Evolutionary conservation across 2,888 invertebrate species (phyloP).

Genomic region (Stenotaenia linearis): DNA sequence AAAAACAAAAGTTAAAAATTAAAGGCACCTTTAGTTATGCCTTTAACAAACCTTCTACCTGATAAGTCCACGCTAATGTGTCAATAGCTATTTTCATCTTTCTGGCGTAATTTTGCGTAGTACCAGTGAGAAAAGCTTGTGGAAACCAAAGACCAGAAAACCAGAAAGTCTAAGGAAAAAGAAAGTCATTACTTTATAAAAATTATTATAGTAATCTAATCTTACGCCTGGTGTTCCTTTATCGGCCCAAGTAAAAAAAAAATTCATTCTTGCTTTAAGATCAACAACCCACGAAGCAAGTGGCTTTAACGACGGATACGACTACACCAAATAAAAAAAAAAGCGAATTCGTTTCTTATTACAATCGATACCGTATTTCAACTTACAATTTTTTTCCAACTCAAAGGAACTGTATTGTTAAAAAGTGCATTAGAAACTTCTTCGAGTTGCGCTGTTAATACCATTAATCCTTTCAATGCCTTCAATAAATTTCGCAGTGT

Average conservation of each 20-base stretch:
- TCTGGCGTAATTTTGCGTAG: conserved; percentile 50
- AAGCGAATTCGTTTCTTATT: neutral
- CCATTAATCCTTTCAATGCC: conserved; percentile 69
- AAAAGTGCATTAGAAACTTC: conserved; percentile 61
- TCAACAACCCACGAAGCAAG: conserved; percentile 43
- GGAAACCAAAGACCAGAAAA: conserved; percentile 54
- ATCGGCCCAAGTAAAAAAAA: neutral
- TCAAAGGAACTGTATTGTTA: conserved; percentile 61
- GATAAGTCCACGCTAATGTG: neutral
- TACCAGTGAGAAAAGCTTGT: conserved; percentile 51
- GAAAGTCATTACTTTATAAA: neutral
- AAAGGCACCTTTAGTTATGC: too few relatives aligned
- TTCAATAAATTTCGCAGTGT: conserved; percentile 57
- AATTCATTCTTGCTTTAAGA: neutral
- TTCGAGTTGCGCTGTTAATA: conserved; percentile 70
- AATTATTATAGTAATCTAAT: neutral
- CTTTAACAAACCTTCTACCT: neutral
- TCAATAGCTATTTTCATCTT: conserved; percentile 51
- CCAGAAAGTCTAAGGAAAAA: neutral
- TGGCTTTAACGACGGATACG: conserved; percentile 65
- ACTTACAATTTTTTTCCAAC: conserved; percentile 57
- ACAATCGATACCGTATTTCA: neutral
- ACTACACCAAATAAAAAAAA: conserved; percentile 43
- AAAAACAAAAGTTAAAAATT: too few relatives aligned
- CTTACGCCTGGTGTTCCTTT: conserved; percentile 23